These are phyloP conservation scores for Drosophila hamatofila DNA, from an alignment of 2,888 invertebrate species.

Conservation along the genomic window DNA sequence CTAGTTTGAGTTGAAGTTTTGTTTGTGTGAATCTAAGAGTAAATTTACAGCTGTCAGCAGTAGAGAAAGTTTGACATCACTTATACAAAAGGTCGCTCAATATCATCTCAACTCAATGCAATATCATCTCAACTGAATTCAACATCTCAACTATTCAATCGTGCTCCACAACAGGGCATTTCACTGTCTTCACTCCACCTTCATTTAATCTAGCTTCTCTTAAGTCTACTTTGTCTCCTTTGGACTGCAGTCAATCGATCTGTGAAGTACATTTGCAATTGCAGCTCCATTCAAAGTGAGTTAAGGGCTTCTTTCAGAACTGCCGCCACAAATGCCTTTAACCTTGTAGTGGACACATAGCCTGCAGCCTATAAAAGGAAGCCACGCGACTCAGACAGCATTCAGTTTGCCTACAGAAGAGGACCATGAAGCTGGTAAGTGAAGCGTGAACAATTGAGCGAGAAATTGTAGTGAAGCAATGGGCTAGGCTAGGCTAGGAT, in stretches of 20 bases:
- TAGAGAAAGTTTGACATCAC: too few species aligned
- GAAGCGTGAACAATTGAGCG: neutral
- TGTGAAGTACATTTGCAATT: constrained; percentile 55
- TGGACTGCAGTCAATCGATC: constrained; percentile 31
- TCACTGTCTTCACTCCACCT: rapidly evolving
- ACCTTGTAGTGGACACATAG: constrained; percentile 46
- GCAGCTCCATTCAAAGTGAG: constrained; percentile 62
- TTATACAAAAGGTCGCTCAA: too few species aligned
- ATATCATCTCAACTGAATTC: neutral
- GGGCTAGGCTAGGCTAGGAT: neutral
- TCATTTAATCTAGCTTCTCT: neutral
- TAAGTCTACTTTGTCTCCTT: constrained; percentile 23
- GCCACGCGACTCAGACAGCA: constrained; percentile 1
- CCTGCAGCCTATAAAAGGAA: constrained; percentile 57
- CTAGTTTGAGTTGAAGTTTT: neutral
- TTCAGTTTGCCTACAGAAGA: constrained; percentile 48
- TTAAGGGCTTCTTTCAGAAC: constrained; percentile 65
- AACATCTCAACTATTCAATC: too few species aligned
- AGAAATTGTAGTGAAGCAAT: too few species aligned
- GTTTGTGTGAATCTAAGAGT: neutral
- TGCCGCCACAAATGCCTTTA: constrained; percentile 69
- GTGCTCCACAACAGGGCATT: constrained; percentile 11
- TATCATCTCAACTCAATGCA: neutral
- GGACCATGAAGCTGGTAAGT: constrained; percentile 67
- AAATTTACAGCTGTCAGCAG: neutral